A percentile compares a stretch with the other conserved stretches of the same genome.
phyloP scores from a whole-genome alignment of 2,888 invertebrate genomes.

The Sinelater perroti region DNA sequence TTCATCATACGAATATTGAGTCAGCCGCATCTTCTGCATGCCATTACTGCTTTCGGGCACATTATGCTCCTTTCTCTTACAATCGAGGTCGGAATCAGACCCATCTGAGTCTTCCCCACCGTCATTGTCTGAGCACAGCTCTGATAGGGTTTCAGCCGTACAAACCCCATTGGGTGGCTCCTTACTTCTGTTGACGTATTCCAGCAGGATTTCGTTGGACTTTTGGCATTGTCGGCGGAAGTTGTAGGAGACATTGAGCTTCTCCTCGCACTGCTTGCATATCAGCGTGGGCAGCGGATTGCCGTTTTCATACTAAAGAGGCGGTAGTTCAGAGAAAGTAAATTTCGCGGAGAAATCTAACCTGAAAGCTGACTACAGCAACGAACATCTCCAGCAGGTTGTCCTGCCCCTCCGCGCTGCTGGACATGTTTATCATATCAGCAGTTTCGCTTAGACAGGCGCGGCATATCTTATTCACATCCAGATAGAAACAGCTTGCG shows the following conservation, averaged over 20 bases:
- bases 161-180: too few relatives aligned
- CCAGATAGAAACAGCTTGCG: background rate
- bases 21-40: constrained; percentile 35
- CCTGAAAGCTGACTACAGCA: constrained; percentile 42
- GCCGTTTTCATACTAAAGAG: background rate
- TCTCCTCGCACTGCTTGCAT: constrained; percentile 46
- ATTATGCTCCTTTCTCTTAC: constrained; percentile 9
- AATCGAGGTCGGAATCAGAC: constrained; percentile 21
- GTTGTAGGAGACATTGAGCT: constrained; percentile 46
- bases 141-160: too few relatives aligned
- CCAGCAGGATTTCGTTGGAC: constrained; percentile 42
- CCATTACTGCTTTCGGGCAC: background rate
- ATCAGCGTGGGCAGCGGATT: constrained; percentile 43
- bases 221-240: constrained; percentile 47
- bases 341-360: constrained; percentile 20
- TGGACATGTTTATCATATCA: constrained; percentile 43
- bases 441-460: constrained; percentile 44
- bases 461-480: constrained; percentile 45
- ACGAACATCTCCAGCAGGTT: constrained; percentile 43
- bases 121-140: constrained; percentile 15
- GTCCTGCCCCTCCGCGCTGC: constrained; percentile 35
- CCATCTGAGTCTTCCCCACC: constrained; percentile 23
- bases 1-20: constrained; percentile 43
- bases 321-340: background rate
- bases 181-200: constrained; percentile 15